Base-by-base conservation (phyloP, 2,888 invertebrate genomes). In the Keiferia lycopersicella region DNA sequence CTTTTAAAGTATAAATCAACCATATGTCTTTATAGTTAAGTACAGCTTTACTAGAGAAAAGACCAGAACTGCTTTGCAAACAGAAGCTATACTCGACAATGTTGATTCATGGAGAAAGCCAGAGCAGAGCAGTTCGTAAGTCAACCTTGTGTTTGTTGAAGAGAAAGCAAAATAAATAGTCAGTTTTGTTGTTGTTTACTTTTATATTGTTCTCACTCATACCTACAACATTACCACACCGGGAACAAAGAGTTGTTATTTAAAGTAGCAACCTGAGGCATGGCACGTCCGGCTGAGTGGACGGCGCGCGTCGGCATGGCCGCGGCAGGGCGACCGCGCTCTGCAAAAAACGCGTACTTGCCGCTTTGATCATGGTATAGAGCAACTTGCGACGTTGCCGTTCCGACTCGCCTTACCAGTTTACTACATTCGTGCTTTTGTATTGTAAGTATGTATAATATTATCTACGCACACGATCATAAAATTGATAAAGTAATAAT, bases 301-400 rank as follows among this genome's bases (percentile, higher is more conserved):
- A 71, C 74, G 73, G 73, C 74, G 73, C 77, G 76, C 77, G 75
- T 78, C 81, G 78, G 70, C 78, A 75, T 80, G 79, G 67, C 20
- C 20, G 57, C 58, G 18, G 69, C 77, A 74, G 75, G 68, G 78
- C 34, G 34, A 34, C 34, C 8, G 34, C 34, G 34, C 34, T 34
- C 73, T 73, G 75, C 75, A 75, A 80, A 71, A 80, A 83, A 80
- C 73, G 81, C 81, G 81, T 73, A 69, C 82, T 82, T 82, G 83
- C 82, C 82, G 77, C 77, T 74, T 71, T 71, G 73, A 65, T 69
- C 72, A 67, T 26, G 70, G 72, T 77, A 79, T 77, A 71, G 76
- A 75, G 72, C 76, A 76, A 73, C 73, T 73, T 65, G 84, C 82
- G 81, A 64, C 71, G 86, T 85, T 86, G 86, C 86, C 84, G 72